Evolutionary conservation across 2,113 vertebrate species (phyloP).

Genomic region (Macquaria ambigua): DNA sequence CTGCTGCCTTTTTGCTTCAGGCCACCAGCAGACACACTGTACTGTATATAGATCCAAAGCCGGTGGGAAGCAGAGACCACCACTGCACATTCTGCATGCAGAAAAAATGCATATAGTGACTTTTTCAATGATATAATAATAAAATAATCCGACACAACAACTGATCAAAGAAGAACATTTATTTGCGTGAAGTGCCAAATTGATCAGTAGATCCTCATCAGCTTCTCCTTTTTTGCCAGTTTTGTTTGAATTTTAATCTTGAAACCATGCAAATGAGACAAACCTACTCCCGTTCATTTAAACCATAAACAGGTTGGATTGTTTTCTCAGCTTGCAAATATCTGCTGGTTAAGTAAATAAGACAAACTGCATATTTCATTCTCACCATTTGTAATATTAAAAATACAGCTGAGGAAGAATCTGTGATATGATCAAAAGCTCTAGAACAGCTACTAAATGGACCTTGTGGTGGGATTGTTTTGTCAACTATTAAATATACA

Average conservation of each 20-base stretch:
- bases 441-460: background rate
- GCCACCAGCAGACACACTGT: background rate
- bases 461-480: background rate
- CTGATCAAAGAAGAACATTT: background rate
- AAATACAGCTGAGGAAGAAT: background rate
- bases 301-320: background rate
- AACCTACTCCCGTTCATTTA: background rate
- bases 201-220: background rate
- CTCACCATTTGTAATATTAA: background rate
- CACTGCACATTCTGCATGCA: background rate
- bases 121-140: background rate
- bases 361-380: background rate
- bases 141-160: background rate
- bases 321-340: slow-evolving; percentile 1
- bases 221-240: background rate
- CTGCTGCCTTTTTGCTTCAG: slow-evolving; percentile 24
- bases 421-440: background rate
- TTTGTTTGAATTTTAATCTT: background rate
- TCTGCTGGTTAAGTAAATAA: slow-evolving; percentile 18
- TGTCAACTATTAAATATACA: background rate
- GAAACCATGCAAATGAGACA: background rate
- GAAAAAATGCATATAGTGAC: no score
- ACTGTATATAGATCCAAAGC: slow-evolving; percentile 8
- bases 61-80: background rate
- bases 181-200: background rate